phyloP scores from a whole-genome alignment of 2,888 invertebrate genomes.

The Oligia fasciuncula region DNA sequence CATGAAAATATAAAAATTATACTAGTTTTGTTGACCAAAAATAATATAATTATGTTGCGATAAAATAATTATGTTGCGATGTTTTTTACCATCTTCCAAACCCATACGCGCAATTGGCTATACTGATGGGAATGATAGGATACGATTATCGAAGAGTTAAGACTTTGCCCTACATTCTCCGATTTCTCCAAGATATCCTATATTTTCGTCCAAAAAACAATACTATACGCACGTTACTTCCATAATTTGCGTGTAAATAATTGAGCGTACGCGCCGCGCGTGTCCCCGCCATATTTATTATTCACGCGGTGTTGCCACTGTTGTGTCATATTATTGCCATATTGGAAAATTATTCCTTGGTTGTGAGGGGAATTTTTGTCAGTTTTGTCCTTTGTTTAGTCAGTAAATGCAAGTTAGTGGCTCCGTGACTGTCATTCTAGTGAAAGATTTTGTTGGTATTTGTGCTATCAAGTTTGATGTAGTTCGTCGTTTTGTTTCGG shows the following conservation, averaged over 20 bases:
- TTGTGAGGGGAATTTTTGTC: constrained; percentile 82
- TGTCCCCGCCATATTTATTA: constrained; percentile 86
- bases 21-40: neutral
- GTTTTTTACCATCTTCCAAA: neutral
- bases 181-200: constrained; percentile 18
- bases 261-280: constrained; percentile 83
- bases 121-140: neutral
- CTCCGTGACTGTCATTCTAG: constrained; percentile 64
- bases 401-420: constrained; percentile 68
- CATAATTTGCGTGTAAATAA: constrained; percentile 88
- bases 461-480: constrained; percentile 65
- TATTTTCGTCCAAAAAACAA: constrained; percentile 55
- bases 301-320: constrained; percentile 86
- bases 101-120: too few relatives aligned
- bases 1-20: neutral
- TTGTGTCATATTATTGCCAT: constrained; percentile 88
- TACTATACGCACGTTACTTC: constrained; percentile 79
- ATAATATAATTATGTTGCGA: neutral
- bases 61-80: too few relatives aligned
- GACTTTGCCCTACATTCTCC: constrained; percentile 19
- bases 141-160: neutral
- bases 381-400: constrained; percentile 66
- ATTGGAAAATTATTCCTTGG: constrained; percentile 86
- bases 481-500: constrained; percentile 62
- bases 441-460: constrained; percentile 57